A percentile compares a stretch with the other conserved stretches of the same genome.
Evolutionary conservation across 2,797 vertebrate species (phyloP).

Genomic region (Chiroxiphia lanceolata): DNA sequence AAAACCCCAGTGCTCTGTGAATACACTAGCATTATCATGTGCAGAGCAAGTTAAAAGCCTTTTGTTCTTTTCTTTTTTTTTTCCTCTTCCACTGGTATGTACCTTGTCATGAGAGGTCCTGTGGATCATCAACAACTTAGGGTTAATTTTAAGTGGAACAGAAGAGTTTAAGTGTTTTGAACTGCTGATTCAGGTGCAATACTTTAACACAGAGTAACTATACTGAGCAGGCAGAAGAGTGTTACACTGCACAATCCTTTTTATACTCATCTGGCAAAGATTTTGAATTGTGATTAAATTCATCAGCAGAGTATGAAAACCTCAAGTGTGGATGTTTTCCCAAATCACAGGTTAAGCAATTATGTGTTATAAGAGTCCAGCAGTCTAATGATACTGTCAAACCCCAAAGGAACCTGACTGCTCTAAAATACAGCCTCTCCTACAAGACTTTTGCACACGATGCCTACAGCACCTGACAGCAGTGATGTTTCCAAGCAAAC

Average conservation of each 20-base stretch:
- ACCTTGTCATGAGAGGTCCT: conserved; percentile 29
- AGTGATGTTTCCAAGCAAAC: neutral
- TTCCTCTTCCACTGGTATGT: neutral
- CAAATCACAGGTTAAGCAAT: neutral
- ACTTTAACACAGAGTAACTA: conserved; percentile 5
- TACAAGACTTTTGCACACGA: neutral
- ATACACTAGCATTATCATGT: conserved; percentile 72
- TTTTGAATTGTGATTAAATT: conserved; percentile 2
- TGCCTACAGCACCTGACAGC: neutral
- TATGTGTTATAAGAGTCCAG: neutral
- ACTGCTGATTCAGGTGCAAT: conserved; percentile 47
- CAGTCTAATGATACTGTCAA: neutral
- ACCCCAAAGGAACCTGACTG: neutral
- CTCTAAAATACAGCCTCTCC: neutral
- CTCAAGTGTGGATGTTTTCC: neutral
- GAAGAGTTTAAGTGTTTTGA: conserved; percentile 65
- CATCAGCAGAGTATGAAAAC: neutral
- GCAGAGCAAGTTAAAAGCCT: conserved; percentile 72
- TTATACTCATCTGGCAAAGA: neutral
- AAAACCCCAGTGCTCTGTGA: conserved; percentile 78
- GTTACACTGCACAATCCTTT: neutral
- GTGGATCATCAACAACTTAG: neutral
- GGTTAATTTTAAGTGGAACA: conserved; percentile 59
- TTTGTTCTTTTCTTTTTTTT: conserved; percentile 48
- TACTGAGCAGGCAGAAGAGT: neutral